These are phyloP conservation scores for Bambusicola thoracicus DNA, from an alignment of 2,113 vertebrate genomes.

Conservation along the genomic window DNA sequence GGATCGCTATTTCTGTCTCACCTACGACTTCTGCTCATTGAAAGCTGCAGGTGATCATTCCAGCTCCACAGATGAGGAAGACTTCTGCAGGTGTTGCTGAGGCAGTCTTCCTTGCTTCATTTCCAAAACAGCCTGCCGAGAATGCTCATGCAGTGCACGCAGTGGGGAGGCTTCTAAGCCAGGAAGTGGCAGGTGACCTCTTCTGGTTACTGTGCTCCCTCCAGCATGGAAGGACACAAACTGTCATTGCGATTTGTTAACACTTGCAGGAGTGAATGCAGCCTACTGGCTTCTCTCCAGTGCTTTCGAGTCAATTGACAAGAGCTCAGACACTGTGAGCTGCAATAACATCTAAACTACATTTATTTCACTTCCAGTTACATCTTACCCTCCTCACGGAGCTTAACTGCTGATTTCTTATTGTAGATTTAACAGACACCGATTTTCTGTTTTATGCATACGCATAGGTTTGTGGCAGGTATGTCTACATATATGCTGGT, in stretches of 20 bases:
- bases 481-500: not conserved
- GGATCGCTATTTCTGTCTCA: not conserved
- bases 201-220: accelerated
- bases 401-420: not conserved
- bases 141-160: accelerated
- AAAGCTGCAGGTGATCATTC: not conserved
- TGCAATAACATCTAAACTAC: not conserved
- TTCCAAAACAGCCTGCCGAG: accelerated
- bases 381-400: not conserved
- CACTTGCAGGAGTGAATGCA: not conserved
- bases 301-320: not conserved
- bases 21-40: not conserved
- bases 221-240: not conserved
- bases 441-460: not conserved
- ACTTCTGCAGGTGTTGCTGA: not conserved
- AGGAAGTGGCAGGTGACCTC: not conserved
- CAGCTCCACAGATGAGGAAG: not conserved
- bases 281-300: not conserved
- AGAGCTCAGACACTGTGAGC: not conserved
- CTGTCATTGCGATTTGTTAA: not conserved
- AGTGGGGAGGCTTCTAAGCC: not conserved
- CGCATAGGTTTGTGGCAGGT: not conserved
- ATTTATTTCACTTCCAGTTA: not conserved
- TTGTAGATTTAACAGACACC: not conserved
- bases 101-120: not conserved